Evolutionary conservation across 2,113 vertebrate genomes (phyloP), one percentile per base, ranked within the genome.

Genomic region (Numida meleagris): DNA sequence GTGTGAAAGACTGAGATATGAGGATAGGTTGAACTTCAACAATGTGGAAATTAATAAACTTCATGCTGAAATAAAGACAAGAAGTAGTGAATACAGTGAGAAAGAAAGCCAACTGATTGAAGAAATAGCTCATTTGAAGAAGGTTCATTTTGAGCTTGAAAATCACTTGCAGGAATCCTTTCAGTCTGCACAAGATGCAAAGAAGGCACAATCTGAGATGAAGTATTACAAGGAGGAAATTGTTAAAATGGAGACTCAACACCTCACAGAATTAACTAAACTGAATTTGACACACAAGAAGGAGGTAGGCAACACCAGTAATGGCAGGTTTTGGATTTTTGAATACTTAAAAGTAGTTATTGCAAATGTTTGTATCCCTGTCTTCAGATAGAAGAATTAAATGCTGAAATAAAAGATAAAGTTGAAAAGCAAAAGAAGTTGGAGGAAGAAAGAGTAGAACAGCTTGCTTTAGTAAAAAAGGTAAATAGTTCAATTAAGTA

Each of bases 401-500:
- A 97, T 86, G 62, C 53, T 61, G 95, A 91, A 76, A 92, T 98
- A 92, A 97, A 97, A 66, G 95, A 83, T 4, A 94, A 97, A 82
- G 90, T 96, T 21, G 89, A 96, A 42, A 95, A 95, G 4, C 96
- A 93, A n/a, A 88, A 82, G 20, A 77, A 61, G 24, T 57, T 98
- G 80, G 98, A 98, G 84, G 97, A 97, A 33, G 97, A 98, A 72
- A 96, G 97, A 40, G 98, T 90, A 92, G 97, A 97, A 53, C 98
- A 98, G 94, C 98, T 98, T 70, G 93, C 89, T 61, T 46, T 98
- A 13, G 98, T 98, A 88, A 98, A 98, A 95, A 98, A 98, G 98
- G 98, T 98, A 96, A 43, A 5, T 62, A 7, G 24, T 62, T 4
- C 20, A 31, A 55, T 34, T 57, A 0, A 23, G 18, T 65, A 59